Evolutionary conservation across 2,888 invertebrate species (phyloP).

Genomic region (Alviniconcha strummeri): DNA sequence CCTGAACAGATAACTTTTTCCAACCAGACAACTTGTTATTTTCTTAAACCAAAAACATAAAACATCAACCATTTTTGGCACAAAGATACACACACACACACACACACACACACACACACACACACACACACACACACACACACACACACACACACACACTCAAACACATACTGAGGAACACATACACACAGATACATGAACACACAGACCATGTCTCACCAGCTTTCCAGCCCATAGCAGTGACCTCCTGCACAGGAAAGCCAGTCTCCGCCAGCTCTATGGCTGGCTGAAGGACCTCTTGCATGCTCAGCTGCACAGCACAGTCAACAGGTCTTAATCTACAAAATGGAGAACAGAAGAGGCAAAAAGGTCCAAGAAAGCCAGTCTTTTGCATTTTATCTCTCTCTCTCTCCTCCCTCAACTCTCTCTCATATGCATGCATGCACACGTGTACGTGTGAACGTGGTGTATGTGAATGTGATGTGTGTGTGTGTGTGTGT

Average conservation of each 20-base stretch:
- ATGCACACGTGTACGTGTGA: background rate
- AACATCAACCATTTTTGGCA: too few species aligned
- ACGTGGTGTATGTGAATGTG: background rate
- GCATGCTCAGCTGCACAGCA: conserved; percentile 54
- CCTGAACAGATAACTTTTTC: too few species aligned
- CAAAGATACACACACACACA: background rate
- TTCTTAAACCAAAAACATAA: too few species aligned
- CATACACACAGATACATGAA: background rate
- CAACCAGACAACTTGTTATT: too few species aligned
- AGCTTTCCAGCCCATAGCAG: conserved; percentile 57
- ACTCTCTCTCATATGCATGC: background rate
- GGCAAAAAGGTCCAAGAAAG: too few species aligned
- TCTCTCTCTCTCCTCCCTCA: background rate
- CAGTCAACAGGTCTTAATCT: too few species aligned
- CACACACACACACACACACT: background rate
- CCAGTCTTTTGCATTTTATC: too few species aligned
- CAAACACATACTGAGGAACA: background rate
- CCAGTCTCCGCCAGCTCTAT: conserved; percentile 68
- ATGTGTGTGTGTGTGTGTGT: background rate
- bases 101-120: background rate
- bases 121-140: background rate
- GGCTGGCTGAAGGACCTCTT: conserved; percentile 65
- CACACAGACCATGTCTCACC: background rate
- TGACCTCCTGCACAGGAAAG: conserved; percentile 63
- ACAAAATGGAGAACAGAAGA: too few species aligned